These are phyloP conservation scores for Frankliniella intonsa DNA, from an alignment of 2,888 invertebrate genomes.

Conservation along the genomic window DNA sequence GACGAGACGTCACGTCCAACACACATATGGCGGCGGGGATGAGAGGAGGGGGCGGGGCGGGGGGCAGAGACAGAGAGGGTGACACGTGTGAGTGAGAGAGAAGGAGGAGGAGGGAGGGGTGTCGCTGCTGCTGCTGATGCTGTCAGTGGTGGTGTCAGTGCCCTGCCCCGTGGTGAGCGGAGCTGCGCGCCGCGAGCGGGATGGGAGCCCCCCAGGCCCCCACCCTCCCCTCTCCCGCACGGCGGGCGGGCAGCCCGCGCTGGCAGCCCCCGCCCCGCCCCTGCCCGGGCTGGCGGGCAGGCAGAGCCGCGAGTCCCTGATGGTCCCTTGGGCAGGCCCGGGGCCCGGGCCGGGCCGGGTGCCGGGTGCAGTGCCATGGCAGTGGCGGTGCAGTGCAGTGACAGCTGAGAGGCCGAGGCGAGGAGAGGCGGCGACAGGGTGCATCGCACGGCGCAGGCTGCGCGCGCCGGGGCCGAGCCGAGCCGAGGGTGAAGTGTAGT, in stretches of 20 bases:
- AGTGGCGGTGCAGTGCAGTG: neutral
- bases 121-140: too few relatives aligned
- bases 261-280: neutral
- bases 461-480: neutral
- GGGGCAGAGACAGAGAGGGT: neutral
- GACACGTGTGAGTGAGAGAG: neutral
- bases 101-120: neutral
- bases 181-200: neutral
- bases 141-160: slow-evolving; percentile 20
- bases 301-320: neutral
- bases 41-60: too few relatives aligned
- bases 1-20: too few relatives aligned
- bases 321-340: neutral
- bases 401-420: neutral
- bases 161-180: neutral
- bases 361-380: neutral
- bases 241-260: too few relatives aligned
- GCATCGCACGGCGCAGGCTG: neutral
- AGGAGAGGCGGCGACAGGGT: neutral
- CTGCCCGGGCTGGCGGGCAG: neutral
- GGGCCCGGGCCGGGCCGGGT: neutral
- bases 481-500: neutral
- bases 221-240: neutral
- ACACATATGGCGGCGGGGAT: too few relatives aligned
- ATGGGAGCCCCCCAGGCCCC: neutral